Evolutionary conservation across 2,797 vertebrate genomes (phyloP).

Genomic region (Moxostoma hubbsi): DNA sequence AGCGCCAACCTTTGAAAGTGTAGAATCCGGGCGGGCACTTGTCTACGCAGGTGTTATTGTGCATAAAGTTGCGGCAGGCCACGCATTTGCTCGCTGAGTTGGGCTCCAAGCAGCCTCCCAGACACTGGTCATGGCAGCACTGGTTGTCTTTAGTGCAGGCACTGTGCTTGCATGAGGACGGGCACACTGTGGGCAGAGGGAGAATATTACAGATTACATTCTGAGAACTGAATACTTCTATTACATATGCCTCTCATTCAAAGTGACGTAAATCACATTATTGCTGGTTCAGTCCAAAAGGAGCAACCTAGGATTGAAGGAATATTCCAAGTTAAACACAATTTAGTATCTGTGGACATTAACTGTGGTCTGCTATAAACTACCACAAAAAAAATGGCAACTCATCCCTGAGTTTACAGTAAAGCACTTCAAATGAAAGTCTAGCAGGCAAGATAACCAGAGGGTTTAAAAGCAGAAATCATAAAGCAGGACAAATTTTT

Average conservation of each 20-base stretch:
- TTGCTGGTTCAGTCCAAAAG: too few relatives aligned
- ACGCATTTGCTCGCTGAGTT: slow-evolving; percentile 80
- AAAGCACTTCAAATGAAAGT: background rate
- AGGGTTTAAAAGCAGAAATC: background rate
- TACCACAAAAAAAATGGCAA: background rate
- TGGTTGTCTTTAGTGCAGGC: slow-evolving; percentile 85
- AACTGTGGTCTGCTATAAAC: background rate
- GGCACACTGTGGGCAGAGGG: slow-evolving; percentile 82
- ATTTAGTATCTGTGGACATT: background rate
- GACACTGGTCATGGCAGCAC: slow-evolving; percentile 92
- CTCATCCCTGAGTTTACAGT: background rate
- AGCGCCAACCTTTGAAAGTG: slow-evolving; percentile 92
- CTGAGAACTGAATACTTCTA: background rate
- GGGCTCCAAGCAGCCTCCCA: slow-evolving; percentile 87
- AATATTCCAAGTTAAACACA: background rate
- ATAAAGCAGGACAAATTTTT: background rate
- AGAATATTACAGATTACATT: background rate
- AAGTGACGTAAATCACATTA: background rate
- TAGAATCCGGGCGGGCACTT: slow-evolving; percentile 83
- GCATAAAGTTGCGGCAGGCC: slow-evolving; percentile 87
- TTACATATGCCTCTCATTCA: background rate
- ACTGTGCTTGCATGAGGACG: slow-evolving; percentile 84
- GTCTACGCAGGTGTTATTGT: slow-evolving; percentile 82
- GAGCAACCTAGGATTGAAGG: background rate
- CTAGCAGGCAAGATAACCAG: background rate